Base-by-base conservation (phyloP, 2,797 vertebrate genomes). In the Vireo griseus region DNA sequence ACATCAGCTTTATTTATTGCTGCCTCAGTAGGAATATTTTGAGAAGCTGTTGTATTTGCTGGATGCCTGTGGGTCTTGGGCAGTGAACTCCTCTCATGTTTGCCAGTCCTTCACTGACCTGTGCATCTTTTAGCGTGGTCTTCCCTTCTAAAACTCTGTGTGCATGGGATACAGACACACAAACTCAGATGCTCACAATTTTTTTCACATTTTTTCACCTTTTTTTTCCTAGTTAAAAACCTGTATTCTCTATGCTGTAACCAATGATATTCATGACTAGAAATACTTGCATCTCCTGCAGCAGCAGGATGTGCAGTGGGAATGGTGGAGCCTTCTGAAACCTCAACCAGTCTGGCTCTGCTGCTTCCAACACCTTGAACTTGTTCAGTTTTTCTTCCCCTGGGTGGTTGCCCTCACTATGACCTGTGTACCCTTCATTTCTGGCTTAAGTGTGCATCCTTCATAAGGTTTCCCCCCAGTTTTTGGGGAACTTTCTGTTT, bases 81-180 rank as follows among this genome's bases (percentile, higher is more conserved):
- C 47, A 55, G 11, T 19, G 22, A 79, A 35, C 35, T 83, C 6
- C 2, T 47, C 28, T 65, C 7, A 2, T 12, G 37, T 45, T 88
- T 73, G 28, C n/a, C 18, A 16, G 5, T 37, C 42, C 52, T 83
- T 62, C 39, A 11, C 7, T 80, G 75, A 62, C 21, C 16, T 52
- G 9, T 10, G 5, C n/a, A 12, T 68, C 63, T 83, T 66, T 19
- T 4, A 58, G 39, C 0, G 0, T 42, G 13, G 13, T 16, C 17
- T 69, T 63, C 40, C 25, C 6, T 66, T 55, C 35, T 22, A 69
- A 44, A 77, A 28, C 25, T 59, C 25, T 31, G n/a, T 35, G 16
- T 4, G 2, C 7, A 1, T 1, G 26, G 11, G 10, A 9, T 71
- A 31, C 13, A 63, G 50, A 4, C 5, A 21, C 11, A 29, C 3